Percentiles rank a stretch among this genome's conserved stretches.
These are phyloP conservation scores for Crotalus helleri DNA, from an alignment of 2,113 vertebrate genomes.

Conservation along the genomic window DNA sequence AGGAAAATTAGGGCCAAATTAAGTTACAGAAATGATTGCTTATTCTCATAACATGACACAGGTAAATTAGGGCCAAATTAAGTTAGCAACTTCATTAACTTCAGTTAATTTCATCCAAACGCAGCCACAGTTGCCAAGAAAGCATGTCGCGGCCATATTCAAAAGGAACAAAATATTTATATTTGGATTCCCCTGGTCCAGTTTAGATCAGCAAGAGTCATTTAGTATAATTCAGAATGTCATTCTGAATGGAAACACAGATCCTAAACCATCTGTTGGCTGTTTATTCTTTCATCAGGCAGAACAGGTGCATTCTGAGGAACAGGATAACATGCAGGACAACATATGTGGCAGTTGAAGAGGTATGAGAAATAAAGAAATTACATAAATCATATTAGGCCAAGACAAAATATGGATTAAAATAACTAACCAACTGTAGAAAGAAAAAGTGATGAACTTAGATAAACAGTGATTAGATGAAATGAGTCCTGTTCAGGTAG, in stretches of 20 bases:
- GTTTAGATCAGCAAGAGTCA: conserved; percentile 19
- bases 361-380: neutral
- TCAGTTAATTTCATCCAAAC: conserved; percentile 34
- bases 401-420: conserved; percentile 13
- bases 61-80: conserved; percentile 25
- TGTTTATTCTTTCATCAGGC: conserved; percentile 22
- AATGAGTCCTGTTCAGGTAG: no score
- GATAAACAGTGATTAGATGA: neutral
- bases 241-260: rapidly evolving
- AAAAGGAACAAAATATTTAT: conserved; percentile 10
- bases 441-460: neutral
- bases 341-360: neutral
- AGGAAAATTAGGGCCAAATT: conserved; percentile 33
- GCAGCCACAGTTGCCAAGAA: conserved; percentile 43
- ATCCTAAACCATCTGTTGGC: neutral
- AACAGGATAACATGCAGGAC: conserved; percentile 19
- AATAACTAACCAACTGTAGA: neutral
- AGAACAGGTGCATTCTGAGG: conserved; percentile 10
- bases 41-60: conserved; percentile 21
- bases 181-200: conserved; percentile 27
- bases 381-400: conserved; percentile 6
- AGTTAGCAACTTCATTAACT: conserved; percentile 27
- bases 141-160: neutral
- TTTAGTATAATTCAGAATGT: neutral
- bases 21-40: conserved; percentile 37